phyloP scores from a whole-genome alignment of 2,113 vertebrate genomes.

The Zootoca vivipara region DNA sequence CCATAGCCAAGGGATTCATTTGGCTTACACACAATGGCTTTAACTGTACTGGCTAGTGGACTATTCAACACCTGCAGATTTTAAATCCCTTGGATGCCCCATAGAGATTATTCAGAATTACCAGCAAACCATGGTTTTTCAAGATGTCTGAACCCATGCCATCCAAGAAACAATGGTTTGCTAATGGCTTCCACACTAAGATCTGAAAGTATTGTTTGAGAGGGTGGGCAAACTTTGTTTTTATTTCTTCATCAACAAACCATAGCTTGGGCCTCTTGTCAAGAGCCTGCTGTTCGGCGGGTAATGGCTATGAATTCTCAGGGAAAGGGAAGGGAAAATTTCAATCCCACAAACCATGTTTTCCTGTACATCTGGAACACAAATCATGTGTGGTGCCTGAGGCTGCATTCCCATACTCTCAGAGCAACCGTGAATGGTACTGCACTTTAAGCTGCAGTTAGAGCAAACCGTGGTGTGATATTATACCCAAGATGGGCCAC shows the following conservation, averaged over 20 bases:
- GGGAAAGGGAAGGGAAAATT: background rate
- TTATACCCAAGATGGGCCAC: background rate
- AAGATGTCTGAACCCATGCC: background rate
- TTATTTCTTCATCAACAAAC: background rate
- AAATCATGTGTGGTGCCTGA: background rate
- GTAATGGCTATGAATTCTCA: background rate
- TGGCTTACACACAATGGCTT: background rate
- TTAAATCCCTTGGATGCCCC: background rate
- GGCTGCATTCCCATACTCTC: background rate
- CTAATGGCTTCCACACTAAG: background rate
- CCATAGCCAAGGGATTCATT: background rate
- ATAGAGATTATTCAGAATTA: background rate
- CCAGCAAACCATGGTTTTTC: background rate
- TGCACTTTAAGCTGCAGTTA: background rate
- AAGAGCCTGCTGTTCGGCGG: background rate
- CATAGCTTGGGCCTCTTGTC: background rate
- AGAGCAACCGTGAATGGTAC: no score
- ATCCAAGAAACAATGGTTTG: background rate
- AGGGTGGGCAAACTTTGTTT: background rate
- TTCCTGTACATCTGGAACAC: background rate
- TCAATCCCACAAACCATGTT: background rate
- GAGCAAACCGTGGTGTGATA: background rate
- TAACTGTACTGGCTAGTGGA: background rate
- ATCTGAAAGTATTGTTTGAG: background rate
- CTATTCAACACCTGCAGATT: background rate